Percentiles rank a stretch among this genome's conserved stretches.
These are phyloP conservation scores for Enteromius thamalakanensis DNA, from an alignment of 2,797 vertebrate species.

Conservation along the genomic window DNA sequence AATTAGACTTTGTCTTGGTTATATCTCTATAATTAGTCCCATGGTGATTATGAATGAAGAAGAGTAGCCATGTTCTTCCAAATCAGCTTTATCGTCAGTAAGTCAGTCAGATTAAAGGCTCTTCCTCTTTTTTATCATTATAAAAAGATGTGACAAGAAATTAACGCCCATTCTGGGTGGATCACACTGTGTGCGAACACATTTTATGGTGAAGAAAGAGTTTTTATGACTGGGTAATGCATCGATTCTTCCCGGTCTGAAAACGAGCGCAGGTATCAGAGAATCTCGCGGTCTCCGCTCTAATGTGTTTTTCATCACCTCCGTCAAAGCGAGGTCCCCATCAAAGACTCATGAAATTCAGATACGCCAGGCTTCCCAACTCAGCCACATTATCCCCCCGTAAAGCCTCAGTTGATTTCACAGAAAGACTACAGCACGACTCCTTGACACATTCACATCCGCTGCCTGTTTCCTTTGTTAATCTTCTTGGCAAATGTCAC, in stretches of 20 bases:
- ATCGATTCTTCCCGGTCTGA: background rate
- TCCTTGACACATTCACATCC: constrained; percentile 11
- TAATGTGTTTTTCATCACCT: constrained; percentile 50
- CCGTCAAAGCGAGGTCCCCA: constrained; percentile 41
- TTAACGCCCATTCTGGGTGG: background rate
- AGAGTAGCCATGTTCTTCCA: constrained; percentile 41
- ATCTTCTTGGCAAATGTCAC: constrained; percentile 27
- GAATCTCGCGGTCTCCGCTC: constrained; percentile 19
- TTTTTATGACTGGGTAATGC: constrained; percentile 2
- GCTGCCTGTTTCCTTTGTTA: constrained; percentile 13
- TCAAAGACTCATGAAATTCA: constrained; percentile 55
- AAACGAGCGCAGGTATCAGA: constrained; percentile 21
- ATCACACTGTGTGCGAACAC: background rate
- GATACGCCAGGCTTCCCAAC: constrained; percentile 18
- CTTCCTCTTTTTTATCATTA: background rate
- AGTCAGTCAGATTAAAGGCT: constrained; percentile 38
- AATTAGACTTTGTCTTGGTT: constrained; percentile 55
- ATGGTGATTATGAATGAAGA: constrained; percentile 46
- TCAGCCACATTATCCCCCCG: background rate
- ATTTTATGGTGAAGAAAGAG: background rate
- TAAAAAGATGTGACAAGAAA: constrained; percentile 5
- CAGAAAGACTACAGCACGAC: background rate
- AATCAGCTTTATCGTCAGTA: constrained; percentile 51
- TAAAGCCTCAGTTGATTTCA: constrained; percentile 6
- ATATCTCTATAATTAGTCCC: constrained; percentile 51